phyloP scores from a whole-genome alignment of 2,888 invertebrate genomes.

The Lasioglossum figueresi region DNA sequence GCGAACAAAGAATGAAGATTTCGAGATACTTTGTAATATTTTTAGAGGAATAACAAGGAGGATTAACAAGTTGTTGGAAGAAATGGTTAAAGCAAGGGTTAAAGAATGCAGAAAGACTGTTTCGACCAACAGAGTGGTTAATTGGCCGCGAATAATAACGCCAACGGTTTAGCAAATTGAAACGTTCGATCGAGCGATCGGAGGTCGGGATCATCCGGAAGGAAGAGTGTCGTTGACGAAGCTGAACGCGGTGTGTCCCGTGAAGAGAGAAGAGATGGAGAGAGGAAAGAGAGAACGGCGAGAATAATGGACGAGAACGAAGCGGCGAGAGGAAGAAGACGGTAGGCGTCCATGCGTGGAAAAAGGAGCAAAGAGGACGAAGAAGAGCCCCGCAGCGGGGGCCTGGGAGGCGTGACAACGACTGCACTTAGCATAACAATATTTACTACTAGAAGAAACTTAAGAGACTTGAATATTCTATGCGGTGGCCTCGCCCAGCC shows the following conservation, averaged over 20 bases:
- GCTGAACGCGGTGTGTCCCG: background rate
- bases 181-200: background rate
- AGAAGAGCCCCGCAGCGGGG: slow-evolving; percentile 36
- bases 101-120: background rate
- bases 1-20: no score
- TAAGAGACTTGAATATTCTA: slow-evolving; percentile 74
- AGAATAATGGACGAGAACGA: background rate
- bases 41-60: no score
- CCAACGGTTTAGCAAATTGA: background rate
- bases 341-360: background rate
- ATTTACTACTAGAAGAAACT: slow-evolving; percentile 74
- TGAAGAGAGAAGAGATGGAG: background rate
- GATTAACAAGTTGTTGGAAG: no score
- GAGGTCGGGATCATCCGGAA: background rate
- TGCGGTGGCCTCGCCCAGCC: slow-evolving; percentile 73
- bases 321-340: background rate
- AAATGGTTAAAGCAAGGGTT: no score
- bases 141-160: background rate
- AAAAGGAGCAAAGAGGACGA: slow-evolving; percentile 10
- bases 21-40: no score
- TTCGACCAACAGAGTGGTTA: background rate
- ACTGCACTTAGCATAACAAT: slow-evolving; percentile 75
- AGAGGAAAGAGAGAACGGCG: background rate
- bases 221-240: background rate
- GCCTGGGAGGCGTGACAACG: slow-evolving; percentile 72